A percentile compares a stretch with the other conserved stretches of the same genome.
phyloP scores from a whole-genome alignment of 2,797 vertebrate species.

The Pipistrellus pygmaeus region DNA sequence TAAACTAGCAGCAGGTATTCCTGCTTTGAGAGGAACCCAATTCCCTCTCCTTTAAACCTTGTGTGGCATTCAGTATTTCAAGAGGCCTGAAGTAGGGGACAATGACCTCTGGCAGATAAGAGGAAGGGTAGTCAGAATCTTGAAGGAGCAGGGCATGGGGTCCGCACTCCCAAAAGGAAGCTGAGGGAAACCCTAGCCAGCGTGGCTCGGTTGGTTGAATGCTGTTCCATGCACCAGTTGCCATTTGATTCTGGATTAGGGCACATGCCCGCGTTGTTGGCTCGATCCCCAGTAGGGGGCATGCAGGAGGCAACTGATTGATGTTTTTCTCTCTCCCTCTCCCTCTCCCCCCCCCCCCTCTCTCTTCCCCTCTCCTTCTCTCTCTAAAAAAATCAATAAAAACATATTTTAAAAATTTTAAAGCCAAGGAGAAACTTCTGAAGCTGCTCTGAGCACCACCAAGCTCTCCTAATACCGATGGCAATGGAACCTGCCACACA shows the following conservation, averaged over 20 bases:
- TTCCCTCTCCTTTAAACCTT: background rate
- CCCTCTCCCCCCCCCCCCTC: too few relatives aligned
- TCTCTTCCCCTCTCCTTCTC: background rate
- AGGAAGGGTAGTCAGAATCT: background rate
- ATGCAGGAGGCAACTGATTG: background rate
- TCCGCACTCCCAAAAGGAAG: background rate
- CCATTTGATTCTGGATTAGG: background rate
- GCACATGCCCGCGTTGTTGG: background rate
- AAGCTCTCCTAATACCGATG: background rate
- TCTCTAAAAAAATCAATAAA: background rate
- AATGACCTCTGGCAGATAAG: background rate
- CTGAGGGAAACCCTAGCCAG: background rate
- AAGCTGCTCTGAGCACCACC: background rate
- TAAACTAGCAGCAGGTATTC: background rate
- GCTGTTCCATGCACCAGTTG: background rate
- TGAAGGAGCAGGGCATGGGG: background rate
- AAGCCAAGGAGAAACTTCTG: background rate
- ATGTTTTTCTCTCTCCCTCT: background rate
- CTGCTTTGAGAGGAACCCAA: background rate
- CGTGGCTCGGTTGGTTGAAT: background rate
- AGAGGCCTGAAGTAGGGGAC: background rate
- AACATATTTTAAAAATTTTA: background rate
- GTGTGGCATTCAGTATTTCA: background rate
- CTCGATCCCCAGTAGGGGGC: background rate
- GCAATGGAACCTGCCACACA: background rate